Conservation (phyloP, 2,113 vertebrate genomes). For the Lycaon pictus region DNA sequence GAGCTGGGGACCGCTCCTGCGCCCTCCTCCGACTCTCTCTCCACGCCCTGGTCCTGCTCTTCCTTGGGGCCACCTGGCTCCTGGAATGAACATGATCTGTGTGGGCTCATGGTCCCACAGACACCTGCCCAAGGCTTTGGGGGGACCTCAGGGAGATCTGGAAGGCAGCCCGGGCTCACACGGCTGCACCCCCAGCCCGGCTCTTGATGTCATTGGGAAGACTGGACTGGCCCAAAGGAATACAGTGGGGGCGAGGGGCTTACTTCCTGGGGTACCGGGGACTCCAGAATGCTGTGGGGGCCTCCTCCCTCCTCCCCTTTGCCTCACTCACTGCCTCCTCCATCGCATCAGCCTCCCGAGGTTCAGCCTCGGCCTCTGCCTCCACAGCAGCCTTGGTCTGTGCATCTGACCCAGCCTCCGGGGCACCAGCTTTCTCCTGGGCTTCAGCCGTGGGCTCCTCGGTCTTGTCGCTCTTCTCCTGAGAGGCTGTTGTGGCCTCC, state of each 20-base stretch:
- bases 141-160: neutral
- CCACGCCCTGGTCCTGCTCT: neutral
- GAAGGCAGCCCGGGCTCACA: neutral
- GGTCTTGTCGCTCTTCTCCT: neutral
- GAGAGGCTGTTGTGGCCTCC: neutral
- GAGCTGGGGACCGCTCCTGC: slow-evolving; percentile 69
- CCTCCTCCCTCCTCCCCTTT: neutral
- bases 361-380: neutral
- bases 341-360: neutral
- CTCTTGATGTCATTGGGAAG: neutral
- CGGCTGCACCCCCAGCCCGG: neutral
- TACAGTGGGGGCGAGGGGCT: neutral
- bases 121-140: neutral
- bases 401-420: neutral
- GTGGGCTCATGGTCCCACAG: neutral
- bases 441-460: neutral
- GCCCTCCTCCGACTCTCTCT: slow-evolving; percentile 45
- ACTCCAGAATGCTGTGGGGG: no score
- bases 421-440: neutral
- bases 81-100: neutral
- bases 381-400: neutral
- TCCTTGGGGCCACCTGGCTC: neutral
- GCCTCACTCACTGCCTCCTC: slow-evolving; percentile 26
- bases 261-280: neutral
- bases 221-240: neutral